Evolutionary conservation across 2,113 vertebrate genomes (phyloP).

Genomic region (Brachypteracias leptosomus): DNA sequence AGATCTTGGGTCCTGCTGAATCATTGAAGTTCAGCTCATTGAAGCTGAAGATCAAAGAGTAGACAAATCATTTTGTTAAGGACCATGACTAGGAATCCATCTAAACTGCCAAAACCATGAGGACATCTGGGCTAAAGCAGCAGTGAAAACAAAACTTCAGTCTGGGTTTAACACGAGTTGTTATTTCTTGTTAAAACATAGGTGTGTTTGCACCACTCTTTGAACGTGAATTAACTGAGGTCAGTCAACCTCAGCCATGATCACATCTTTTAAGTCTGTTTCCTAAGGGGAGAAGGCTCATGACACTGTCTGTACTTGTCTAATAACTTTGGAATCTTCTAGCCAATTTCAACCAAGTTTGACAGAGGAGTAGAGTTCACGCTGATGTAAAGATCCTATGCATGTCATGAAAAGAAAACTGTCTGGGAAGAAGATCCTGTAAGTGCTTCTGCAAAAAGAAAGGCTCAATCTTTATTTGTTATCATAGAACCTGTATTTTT

Average conservation of each 20-base stretch:
- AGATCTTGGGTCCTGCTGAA: background rate
- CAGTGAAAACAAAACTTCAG: background rate
- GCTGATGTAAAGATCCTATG: background rate
- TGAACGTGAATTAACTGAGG: background rate
- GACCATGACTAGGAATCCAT: background rate
- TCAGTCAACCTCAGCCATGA: background rate
- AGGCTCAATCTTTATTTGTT: background rate
- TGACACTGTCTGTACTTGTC: background rate
- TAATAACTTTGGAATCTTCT: background rate
- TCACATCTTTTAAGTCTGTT: background rate
- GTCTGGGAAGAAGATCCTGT: accelerated
- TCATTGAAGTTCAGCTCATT: background rate
- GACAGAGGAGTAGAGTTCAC: background rate
- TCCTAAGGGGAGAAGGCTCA: background rate
- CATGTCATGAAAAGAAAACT: background rate
- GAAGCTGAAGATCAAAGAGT: background rate
- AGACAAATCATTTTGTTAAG: background rate
- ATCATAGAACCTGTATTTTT: background rate
- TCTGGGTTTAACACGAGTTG: background rate
- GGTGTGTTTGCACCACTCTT: background rate
- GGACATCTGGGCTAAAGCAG: background rate
- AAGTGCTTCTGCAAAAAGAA: background rate
- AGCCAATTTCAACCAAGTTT: background rate
- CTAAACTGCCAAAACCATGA: background rate
- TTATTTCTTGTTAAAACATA: background rate